These are phyloP conservation scores for Ypsolopha scabrella DNA, from an alignment of 2,888 invertebrate species.

Conservation along the genomic window DNA sequence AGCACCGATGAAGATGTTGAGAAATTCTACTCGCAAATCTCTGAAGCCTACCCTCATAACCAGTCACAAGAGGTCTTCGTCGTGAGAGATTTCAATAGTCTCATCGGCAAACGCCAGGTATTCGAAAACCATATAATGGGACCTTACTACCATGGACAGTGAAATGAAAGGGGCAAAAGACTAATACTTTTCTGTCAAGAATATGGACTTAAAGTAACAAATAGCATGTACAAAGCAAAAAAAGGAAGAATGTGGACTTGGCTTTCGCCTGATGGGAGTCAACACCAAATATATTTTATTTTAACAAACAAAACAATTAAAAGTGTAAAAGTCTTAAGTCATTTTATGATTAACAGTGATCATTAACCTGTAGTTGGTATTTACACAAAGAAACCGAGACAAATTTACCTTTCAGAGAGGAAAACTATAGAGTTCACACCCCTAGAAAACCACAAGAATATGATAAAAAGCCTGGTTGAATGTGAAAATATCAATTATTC, in stretches of 20 bases:
- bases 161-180: not conserved
- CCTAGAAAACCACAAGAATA: not conserved
- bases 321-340: not conserved
- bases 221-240: not conserved
- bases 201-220: not conserved
- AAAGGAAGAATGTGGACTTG: not conserved
- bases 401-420: too few species aligned
- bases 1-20: too few species aligned
- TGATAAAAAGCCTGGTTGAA: not conserved
- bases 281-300: not conserved
- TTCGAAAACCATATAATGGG: not conserved
- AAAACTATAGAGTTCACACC: too few species aligned
- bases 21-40: not conserved
- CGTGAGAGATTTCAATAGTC: not conserved
- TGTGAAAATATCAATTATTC: too few species aligned
- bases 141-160: not conserved
- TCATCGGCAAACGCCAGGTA: not conserved
- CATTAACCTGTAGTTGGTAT: not conserved
- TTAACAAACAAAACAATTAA: not conserved
- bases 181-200: not conserved
- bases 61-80: not conserved
- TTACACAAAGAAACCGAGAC: not conserved
- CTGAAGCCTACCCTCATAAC: not conserved
- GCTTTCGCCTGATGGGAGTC: not conserved
- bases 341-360: not conserved